These are phyloP conservation scores for Bufo bufo DNA, from an alignment of 2,113 vertebrate genomes.

Conservation along the genomic window DNA sequence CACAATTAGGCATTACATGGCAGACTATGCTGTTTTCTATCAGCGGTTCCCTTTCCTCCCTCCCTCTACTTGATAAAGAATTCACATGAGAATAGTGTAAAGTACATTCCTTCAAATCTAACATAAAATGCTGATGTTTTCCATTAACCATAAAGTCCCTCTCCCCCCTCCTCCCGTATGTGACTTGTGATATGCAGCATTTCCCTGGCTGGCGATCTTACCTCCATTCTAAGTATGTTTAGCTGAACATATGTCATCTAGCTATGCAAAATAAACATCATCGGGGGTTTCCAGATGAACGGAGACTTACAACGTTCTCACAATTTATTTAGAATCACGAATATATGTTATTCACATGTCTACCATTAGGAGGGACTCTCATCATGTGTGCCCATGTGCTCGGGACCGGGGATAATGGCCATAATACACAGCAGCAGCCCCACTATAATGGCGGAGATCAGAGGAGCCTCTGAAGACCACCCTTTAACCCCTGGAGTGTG, in stretches of 20 bases:
- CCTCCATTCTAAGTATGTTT: conserved; percentile 8
- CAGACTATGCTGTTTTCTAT: not conserved
- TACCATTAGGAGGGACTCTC: not conserved
- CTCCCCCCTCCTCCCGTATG: not conserved
- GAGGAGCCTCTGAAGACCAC: too few relatives aligned
- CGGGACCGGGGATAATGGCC: too few relatives aligned
- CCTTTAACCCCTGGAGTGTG: too few relatives aligned
- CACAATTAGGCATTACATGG: not conserved
- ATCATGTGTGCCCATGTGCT: too few relatives aligned
- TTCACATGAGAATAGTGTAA: conserved; percentile 38
- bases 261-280: conserved; percentile 35
- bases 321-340: not conserved
- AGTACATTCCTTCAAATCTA: conserved; percentile 20
- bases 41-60: not conserved
- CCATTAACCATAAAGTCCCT: conserved; percentile 10
- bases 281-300: not conserved
- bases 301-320: not conserved
- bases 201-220: conserved; percentile 18
- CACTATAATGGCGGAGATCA: too few relatives aligned
- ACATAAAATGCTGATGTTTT: conserved; percentile 30
- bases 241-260: conserved; percentile 44
- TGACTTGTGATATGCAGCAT: conserved; percentile 4
- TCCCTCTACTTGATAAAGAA: conserved; percentile 20
- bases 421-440: too few relatives aligned
- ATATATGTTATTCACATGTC: not conserved